Conservation (phyloP, 2,797 vertebrate genomes). For the Enteromius unitaeniatus region DNA sequence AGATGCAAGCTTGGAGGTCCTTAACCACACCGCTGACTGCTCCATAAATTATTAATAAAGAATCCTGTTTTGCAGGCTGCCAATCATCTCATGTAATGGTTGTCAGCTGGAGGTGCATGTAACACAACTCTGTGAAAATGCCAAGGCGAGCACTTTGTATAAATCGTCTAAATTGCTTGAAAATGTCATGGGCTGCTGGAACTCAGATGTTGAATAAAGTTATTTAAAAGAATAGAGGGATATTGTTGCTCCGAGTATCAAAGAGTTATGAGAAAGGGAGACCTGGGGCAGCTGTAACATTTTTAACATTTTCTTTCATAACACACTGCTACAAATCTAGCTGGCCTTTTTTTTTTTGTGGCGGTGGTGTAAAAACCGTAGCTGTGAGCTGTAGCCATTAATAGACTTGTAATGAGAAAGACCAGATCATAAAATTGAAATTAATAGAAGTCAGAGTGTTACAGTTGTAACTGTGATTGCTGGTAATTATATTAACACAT, state of each 20-base stretch:
- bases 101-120: slow-evolving; percentile 48
- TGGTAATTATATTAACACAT: slow-evolving; percentile 18
- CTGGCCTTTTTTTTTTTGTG: neutral
- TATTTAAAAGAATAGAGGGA: slow-evolving; percentile 11
- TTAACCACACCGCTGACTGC: neutral
- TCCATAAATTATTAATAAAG: slow-evolving; percentile 34
- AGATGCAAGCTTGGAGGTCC: slow-evolving; percentile 29
- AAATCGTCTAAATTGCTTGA: slow-evolving; percentile 45
- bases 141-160: slow-evolving; percentile 43
- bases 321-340: slow-evolving; percentile 5
- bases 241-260: neutral
- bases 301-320: neutral
- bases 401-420: slow-evolving; percentile 1
- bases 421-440: neutral
- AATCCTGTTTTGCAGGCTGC: slow-evolving; percentile 36
- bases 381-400: slow-evolving; percentile 17
- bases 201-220: slow-evolving; percentile 19
- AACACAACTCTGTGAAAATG: slow-evolving; percentile 42
- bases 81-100: slow-evolving; percentile 45
- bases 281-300: slow-evolving; percentile 2
- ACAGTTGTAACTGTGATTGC: slow-evolving; percentile 11
- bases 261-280: slow-evolving; percentile 14
- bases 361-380: neutral
- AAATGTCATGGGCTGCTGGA: slow-evolving; percentile 46
- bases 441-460: slow-evolving; percentile 1